Percentiles rank a stretch among this genome's conserved stretches.
Conservation (phyloP, 2,797 vertebrate species). For the Garrulus glandarius region DNA sequence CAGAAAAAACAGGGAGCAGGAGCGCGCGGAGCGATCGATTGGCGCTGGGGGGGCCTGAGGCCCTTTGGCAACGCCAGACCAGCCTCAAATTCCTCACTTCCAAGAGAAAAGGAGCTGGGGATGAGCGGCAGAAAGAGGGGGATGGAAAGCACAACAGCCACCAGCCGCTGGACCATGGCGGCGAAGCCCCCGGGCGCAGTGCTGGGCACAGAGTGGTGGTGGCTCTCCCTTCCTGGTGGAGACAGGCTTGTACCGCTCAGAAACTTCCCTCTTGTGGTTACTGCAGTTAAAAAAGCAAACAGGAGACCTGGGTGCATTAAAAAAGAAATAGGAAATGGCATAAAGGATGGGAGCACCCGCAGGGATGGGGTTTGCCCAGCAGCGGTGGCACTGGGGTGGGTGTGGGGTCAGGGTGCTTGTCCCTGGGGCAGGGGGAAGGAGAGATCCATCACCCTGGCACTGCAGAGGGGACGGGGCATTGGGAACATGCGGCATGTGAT, state of each 20-base stretch:
- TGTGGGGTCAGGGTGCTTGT: not conserved
- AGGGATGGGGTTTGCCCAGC: not conserved
- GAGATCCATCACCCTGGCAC: not conserved
- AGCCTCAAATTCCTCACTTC: not conserved
- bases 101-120: not conserved
- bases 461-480: not conserved
- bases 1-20: slow-evolving; percentile 25
- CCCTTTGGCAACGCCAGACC: not conserved
- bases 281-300: slow-evolving; percentile 38
- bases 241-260: not conserved
- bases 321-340: not conserved
- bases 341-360: not conserved
- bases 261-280: slow-evolving; percentile 65
- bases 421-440: not conserved
- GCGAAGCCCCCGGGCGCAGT: not conserved
- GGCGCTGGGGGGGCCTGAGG: not conserved
- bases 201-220: not conserved
- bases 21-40: slow-evolving; percentile 41
- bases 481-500: not conserved
- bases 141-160: not conserved
- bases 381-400: not conserved
- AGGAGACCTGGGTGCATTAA: not conserved
- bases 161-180: not conserved
- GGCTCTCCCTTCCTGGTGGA: not conserved
- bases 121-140: not conserved